phyloP scores from a whole-genome alignment of 2,797 vertebrate species.

The Taeniopygia guttata region DNA sequence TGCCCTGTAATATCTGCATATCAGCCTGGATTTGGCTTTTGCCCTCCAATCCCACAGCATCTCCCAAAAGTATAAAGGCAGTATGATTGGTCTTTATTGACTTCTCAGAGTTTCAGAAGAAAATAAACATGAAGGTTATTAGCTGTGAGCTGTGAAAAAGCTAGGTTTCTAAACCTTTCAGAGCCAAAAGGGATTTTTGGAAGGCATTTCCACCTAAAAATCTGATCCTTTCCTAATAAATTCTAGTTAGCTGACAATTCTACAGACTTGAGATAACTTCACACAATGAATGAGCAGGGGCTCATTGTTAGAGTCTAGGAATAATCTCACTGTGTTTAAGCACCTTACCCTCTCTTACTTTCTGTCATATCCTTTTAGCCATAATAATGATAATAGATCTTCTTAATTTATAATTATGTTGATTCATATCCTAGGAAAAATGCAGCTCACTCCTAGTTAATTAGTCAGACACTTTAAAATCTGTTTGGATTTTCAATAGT shows the following conservation, averaged over 20 bases:
- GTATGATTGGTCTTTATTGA: accelerated
- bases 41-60: background rate
- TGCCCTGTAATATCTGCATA: background rate
- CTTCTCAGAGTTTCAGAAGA: background rate
- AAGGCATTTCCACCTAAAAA: background rate
- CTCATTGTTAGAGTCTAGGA: background rate
- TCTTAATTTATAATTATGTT: background rate
- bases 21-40: background rate
- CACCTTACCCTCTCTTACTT: background rate
- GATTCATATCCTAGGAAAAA: constrained; percentile 6
- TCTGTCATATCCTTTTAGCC: background rate
- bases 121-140: background rate
- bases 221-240: background rate
- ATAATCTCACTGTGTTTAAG: background rate
- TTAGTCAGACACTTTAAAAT: constrained; percentile 3
- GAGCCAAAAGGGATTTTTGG: background rate
- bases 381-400: background rate
- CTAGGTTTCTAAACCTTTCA: background rate
- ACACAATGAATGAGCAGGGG: background rate
- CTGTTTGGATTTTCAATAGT: background rate
- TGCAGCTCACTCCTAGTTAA: background rate
- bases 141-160: background rate
- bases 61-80: background rate
- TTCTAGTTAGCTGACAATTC: background rate
- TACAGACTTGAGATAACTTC: background rate